Evolutionary conservation across 2,888 invertebrate species (phyloP), one percentile per base, ranked within the genome.

Genomic region (Cosmopolites sordidus): DNA sequence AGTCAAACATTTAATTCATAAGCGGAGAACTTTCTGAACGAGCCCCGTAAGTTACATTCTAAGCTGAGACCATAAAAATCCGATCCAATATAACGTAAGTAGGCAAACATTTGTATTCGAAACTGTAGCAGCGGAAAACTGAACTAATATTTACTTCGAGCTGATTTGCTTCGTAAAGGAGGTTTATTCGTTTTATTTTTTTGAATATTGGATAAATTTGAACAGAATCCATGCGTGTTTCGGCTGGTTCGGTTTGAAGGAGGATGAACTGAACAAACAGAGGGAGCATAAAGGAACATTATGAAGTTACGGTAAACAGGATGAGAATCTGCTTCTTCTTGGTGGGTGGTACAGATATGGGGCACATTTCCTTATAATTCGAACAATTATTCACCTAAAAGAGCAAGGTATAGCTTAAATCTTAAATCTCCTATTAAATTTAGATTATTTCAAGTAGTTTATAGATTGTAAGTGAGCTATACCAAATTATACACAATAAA

Each of bases 61-160:
- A 58, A 62, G 22, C 22, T 8, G 3, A 22, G 3, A 39, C 42
- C 53, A 48, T 53, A 63, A 66, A 66, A 67, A 70, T 72, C 71
- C 64, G 67, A 65, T 71, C 66, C 67, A 69, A 51, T 58, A 71
- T 69, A 70, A 70, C 64, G 66, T 67, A 66, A 70, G 67, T 68
- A 67, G 66, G 69, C 70, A 73, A 73, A 73, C 69, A 71, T 68
- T 68, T 65, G 69, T 68, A 69, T 73, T 71, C 60, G 67, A 63
- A 67, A 63, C 66, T 68, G 66, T 63, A 69, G 68, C 65, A 67
- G 69, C 68, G 70, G 67, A 72, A 73, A 69, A 68, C 68, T 66
- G 65, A 66, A 70, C 60, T 66, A 71, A 71, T 71, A 70, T 73
- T 71, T 72, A 66, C 67, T 66, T 64, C 64, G 66, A 67, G 66